Conservation (phyloP, 2,797 vertebrate species). For the Phalanger gymnotis region DNA sequence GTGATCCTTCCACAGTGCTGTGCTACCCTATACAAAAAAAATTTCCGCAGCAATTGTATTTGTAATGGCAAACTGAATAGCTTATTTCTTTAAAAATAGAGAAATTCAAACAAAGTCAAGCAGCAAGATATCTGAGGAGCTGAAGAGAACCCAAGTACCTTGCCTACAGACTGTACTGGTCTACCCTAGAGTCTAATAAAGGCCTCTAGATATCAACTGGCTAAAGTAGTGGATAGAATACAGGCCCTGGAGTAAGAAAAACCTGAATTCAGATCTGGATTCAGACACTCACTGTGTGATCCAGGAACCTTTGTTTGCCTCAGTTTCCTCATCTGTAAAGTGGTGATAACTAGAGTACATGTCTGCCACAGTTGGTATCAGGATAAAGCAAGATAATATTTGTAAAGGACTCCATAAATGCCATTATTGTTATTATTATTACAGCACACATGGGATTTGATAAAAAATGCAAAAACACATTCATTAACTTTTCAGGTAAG, state of each 20-base stretch:
- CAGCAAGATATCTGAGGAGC: background rate
- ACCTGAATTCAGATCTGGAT: background rate
- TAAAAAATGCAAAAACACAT: background rate
- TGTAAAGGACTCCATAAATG: background rate
- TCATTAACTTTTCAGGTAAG: background rate
- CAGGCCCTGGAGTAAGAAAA: background rate
- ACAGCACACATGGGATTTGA: background rate
- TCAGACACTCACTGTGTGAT: background rate
- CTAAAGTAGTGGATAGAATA: background rate
- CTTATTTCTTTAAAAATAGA: background rate
- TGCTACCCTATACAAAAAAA: background rate
- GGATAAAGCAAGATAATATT: background rate
- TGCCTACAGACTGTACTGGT: background rate
- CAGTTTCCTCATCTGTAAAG: background rate
- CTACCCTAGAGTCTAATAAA: background rate
- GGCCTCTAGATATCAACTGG: background rate
- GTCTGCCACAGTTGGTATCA: background rate
- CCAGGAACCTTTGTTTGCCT: background rate
- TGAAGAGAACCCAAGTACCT: background rate
- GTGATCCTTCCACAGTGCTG: background rate
- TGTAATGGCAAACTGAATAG: background rate
- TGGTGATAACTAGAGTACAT: background rate
- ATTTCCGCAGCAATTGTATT: background rate
- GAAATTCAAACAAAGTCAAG: background rate
- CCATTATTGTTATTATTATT: background rate